Percentiles rank a stretch among this genome's conserved stretches.
Conservation (phyloP, 2,888 invertebrate species). For the Leptinotarsa rubiginosa region DNA sequence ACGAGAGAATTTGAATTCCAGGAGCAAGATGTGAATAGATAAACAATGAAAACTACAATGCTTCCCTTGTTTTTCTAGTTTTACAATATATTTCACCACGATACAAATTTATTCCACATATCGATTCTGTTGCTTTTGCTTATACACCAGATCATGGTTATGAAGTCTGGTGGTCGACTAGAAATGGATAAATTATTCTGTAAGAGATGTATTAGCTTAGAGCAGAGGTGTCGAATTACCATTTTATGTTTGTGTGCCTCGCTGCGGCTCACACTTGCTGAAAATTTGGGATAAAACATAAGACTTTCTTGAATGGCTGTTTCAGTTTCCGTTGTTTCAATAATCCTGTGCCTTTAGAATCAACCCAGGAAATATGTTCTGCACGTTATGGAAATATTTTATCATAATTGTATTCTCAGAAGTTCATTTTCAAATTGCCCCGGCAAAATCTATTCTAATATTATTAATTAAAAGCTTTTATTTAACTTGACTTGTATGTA, state of each 20-base stretch:
- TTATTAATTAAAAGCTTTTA: not conserved
- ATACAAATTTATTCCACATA: constrained; percentile 20
- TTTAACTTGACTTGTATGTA: too few relatives aligned
- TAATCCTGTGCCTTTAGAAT: not conserved
- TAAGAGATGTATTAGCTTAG: constrained; percentile 33
- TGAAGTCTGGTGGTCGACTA: constrained; percentile 31
- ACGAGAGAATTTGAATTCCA: too few relatives aligned
- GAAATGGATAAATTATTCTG: constrained; percentile 42
- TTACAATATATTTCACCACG: constrained; percentile 2
- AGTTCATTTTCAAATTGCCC: too few relatives aligned
- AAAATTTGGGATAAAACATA: constrained; percentile 17
- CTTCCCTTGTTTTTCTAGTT: not conserved
- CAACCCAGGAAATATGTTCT: not conserved
- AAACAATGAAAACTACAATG: not conserved
- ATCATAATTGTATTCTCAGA: not conserved
- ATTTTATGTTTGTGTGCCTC: constrained; percentile 28
- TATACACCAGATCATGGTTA: constrained; percentile 23
- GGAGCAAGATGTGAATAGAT: too few relatives aligned
- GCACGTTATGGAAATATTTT: not conserved
- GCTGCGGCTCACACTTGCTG: constrained; percentile 18
- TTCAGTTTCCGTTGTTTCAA: constrained; percentile 4
- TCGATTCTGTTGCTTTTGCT: constrained; percentile 26
- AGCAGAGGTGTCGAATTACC: constrained; percentile 32
- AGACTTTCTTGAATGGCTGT: not conserved
- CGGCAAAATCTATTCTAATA: too few relatives aligned